These are phyloP conservation scores for Phyllotreta striolata DNA, from an alignment of 2,888 invertebrate species.

Conservation along the genomic window DNA sequence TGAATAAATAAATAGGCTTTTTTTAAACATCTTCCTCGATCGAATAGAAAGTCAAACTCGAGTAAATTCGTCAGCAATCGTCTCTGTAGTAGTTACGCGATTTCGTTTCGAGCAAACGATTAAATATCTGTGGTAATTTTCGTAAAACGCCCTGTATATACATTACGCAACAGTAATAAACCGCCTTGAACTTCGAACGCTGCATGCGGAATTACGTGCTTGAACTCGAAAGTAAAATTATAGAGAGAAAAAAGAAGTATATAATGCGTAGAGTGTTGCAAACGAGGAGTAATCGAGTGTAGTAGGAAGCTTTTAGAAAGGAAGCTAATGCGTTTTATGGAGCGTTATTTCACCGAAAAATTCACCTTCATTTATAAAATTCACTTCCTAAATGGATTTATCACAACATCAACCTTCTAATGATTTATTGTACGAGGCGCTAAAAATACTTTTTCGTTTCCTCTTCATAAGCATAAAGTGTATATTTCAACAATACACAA, in stretches of 20 bases:
- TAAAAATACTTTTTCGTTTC: no score
- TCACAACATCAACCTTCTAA: no score
- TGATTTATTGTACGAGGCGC: no score
- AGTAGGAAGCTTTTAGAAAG: no score
- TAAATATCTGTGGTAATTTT: constrained; percentile 11
- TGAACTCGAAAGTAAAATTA: neutral
- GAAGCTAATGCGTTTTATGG: no score
- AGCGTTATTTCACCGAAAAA: no score
- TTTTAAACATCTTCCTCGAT: constrained; percentile 2
- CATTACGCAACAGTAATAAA: constrained; percentile 21
- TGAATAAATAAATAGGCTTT: constrained; percentile 4
- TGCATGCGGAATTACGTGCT: neutral
- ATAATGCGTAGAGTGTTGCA: neutral
- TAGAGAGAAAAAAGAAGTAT: no score
- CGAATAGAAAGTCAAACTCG: constrained; percentile 10
- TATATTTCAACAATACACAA: no score
- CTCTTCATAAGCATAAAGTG: no score
- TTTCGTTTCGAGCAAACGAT: neutral
- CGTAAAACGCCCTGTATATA: neutral
- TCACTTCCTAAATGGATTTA: no score
- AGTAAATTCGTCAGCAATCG: constrained; percentile 16
- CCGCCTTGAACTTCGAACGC: constrained; percentile 21
- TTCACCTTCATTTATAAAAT: no score
- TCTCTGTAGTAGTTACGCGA: constrained; percentile 3
- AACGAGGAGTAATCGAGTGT: neutral